Evolutionary conservation across 1,140 invertebrate genomes (phyloP), one percentile per base, ranked within the genome.

Genomic region (Chionoecetes opilio): DNA sequence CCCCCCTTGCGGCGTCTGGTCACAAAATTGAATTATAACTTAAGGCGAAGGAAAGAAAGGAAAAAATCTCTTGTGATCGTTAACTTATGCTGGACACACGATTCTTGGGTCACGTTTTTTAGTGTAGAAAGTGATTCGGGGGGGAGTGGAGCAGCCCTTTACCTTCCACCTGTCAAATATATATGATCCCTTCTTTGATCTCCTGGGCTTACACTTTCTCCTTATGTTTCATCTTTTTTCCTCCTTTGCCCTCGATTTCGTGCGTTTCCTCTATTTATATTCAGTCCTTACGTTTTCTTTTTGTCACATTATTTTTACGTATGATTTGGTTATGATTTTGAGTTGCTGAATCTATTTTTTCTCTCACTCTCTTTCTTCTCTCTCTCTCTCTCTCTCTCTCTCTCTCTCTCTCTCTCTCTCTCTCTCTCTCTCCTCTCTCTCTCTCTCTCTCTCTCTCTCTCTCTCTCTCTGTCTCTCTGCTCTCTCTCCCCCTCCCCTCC

Each of bases 81-180:
- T 75, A 75, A 75, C 63, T 75, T 75, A 75, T 75, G 63, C 63
- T 26, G 63, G 63, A 75, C 21, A 21, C 63, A 21, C 8, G 21
- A n/a, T 75, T n/a, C 63, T n/a, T 26, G 63, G 63, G 63, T 75
- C 63, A 75, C 63, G 63, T 75, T 75, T 75, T 75, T 75, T 75
- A 26, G 21, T 75, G 63, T 17, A 3, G 21, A 75, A 75, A 75
- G 63, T 75, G 63, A 75, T 75, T 75, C n/a, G 63, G 63, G 63
- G 63, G n/a, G 63, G 63, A 75, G 21, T n/a, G 63, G 63, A 5
- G 1, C 63, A 21, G 21, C 63, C 63, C 11, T 75, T 75, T 26
- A 75, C 21, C 11, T 21, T n/a, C 21, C 63, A 8, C 63, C 63
- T 75, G 63, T 75, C 63, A 75, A 75, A 75, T 75, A 75, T n/a